Base-by-base conservation (phyloP, 2,797 vertebrate genomes). In the Martes flavigula region DNA sequence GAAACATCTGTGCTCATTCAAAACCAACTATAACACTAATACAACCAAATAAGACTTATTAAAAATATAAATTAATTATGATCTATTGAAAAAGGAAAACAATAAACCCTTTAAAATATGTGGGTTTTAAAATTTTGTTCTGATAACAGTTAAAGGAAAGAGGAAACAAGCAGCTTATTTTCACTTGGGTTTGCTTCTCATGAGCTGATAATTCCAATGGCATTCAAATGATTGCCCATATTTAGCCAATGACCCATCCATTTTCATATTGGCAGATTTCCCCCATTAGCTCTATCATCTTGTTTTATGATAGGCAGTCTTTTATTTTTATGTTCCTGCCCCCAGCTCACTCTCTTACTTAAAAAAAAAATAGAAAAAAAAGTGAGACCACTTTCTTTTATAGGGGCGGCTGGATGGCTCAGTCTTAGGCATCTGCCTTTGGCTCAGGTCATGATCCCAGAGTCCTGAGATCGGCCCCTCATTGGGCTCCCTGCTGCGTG, bases 51-150 rank as follows among this genome's bases (percentile, higher is more conserved):
- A 46, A 96, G 30, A 15, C 35, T 25, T 40, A 68, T 75, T 92
- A 94, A 32, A 95, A 97, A 91, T 62, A 48, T 1, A 88, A 88
- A 79, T 95, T 88, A 90, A 11, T 48, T 83, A 6, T 78, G 40
- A 91, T n/a, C 40, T 32, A 92, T 25, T 68, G 27, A 88, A 93
- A 94, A 81, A 46, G 40, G 5, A 73, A 70, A 77, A 32, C 27
- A 70, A 48, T 79, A 58, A 91, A 20, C 23, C 7, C 13, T 84
- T 94, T 84, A 58, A 46, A 90, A 70, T 68, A 3, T 56, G 25
- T 32, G 46, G 15, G 5, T 4, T 73, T 97, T 85, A 40, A 2
- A 75, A 54, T 64, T 96, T 51, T 64, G 58, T 77, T 58, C 70
- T 84, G 8, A 10, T n/a, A 68, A 94, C 17, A 73, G 5, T 66